Base-by-base conservation (phyloP, 2,113 vertebrate species). In the Epinephelus cyanopodus region DNA sequence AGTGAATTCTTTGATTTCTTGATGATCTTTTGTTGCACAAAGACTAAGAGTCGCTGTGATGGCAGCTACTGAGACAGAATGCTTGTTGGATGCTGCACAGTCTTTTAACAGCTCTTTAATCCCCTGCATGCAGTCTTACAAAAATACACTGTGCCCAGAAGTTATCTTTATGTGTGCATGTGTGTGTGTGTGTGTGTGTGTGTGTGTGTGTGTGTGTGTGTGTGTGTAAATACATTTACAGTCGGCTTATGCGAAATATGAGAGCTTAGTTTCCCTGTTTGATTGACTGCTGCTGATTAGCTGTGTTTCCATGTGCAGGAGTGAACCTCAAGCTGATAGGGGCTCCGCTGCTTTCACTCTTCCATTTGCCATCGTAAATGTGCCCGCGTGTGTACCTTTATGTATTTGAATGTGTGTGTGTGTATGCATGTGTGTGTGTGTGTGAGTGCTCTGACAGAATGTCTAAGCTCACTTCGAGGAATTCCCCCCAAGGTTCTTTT, bases 401-500 rank as follows among this genome's bases (percentile, higher is more conserved):
- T 66, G 9, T 68, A 19, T 64, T 29, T 45, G 42, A 45, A 45
- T 70, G 33, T 67, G 45, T 74, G 70, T 52, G n/a, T 57, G 62
- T 85, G 74, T 72, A 47, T 63, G 54, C 11, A 21, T 39, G 54
- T 56, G n/a, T 69, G 21, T 75, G 52, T 39, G 56, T 63, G 52
- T 47, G 33, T 18, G 74, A 64, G 57, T 70, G 64, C 84, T 86
- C 79, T 80, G 82, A 88, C 84, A 84, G 62, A 83, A 74, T 54
- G 63, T 74, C 86, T 73, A 63, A 76, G 74, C 56, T 82, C 62
- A 79, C 60, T 83, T 82, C 29, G 21, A 91, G 82, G 87, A 92
- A 90, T 89, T 89, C 67, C 83, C 87, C 83, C 84, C 74, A 70
- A 88, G 86, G 73, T 80, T 85, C 10, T 88, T 76, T 82, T 84